These are phyloP conservation scores for Catharus ustulatus DNA, from an alignment of 2,797 vertebrate genomes.

Conservation along the genomic window DNA sequence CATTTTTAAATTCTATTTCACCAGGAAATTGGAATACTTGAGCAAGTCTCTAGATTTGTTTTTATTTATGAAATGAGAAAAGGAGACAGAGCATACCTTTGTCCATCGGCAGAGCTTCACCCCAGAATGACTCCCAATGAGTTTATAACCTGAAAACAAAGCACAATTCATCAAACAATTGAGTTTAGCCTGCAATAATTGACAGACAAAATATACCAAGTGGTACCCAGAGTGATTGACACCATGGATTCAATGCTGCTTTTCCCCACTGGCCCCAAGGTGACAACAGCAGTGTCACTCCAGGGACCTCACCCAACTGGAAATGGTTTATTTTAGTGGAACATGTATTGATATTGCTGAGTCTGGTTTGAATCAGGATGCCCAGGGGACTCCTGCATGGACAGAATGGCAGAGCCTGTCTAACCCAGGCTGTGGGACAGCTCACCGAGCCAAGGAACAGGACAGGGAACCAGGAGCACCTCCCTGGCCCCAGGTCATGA, in stretches of 20 bases:
- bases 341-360: background rate
- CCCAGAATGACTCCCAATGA: slow-evolving; percentile 95
- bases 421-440: background rate
- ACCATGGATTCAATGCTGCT: background rate
- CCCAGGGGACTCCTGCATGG: background rate
- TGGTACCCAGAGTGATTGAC: background rate
- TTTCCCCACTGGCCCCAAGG: background rate
- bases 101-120: slow-evolving; percentile 98
- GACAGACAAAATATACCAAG: background rate
- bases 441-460: background rate
- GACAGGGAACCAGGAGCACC: background rate
- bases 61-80: background rate
- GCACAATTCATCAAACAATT: background rate
- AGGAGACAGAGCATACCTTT: slow-evolving; percentile 81
- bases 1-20: background rate
- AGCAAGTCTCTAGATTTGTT: background rate
- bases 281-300: background rate
- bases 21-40: background rate
- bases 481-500: background rate
- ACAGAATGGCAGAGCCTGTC: background rate
- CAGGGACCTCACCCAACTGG: background rate
- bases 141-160: slow-evolving; percentile 85
- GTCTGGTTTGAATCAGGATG: background rate
- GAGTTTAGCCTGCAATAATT: background rate
- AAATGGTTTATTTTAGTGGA: background rate